Conservation (phyloP, 2,888 invertebrate genomes). For the Melangyna quadrimaculata region DNA sequence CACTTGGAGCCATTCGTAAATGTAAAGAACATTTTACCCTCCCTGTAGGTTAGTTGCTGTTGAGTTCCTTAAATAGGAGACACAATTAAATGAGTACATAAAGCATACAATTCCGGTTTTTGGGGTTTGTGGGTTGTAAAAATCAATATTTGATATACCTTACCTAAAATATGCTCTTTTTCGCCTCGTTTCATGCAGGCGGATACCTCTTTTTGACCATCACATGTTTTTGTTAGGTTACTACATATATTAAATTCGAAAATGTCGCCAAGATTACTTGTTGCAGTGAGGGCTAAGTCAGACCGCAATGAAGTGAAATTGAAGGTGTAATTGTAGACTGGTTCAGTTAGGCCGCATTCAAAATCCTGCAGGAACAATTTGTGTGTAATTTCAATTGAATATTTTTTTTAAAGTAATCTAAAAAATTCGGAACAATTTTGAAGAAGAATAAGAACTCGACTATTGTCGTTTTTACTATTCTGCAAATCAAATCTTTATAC, state of each 20-base stretch:
- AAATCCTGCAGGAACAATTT: conserved; percentile 66
- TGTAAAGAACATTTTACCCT: conserved; percentile 78
- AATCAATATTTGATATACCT: conserved; percentile 40
- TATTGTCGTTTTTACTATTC: too few species aligned
- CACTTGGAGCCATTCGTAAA: conserved; percentile 78
- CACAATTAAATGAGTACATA: neutral
- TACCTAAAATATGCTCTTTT: conserved; percentile 79
- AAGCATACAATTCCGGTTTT: neutral
- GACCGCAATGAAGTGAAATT: conserved; percentile 77
- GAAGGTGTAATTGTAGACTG: conserved; percentile 78
- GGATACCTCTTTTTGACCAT: conserved; percentile 75
- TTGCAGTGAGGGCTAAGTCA: conserved; percentile 77
- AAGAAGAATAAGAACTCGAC: too few species aligned
- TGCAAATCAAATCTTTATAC: too few species aligned
- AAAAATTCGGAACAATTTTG: too few species aligned
- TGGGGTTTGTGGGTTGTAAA: neutral
- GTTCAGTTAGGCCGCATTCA: conserved; percentile 78
- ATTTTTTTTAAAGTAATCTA: too few species aligned
- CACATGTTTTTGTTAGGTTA: conserved; percentile 76
- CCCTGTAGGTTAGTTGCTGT: conserved; percentile 76
- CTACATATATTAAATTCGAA: conserved; percentile 80
- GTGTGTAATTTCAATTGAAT: neutral
- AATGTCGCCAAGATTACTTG: conserved; percentile 73
- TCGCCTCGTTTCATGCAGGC: conserved; percentile 78
- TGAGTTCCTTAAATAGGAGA: conserved; percentile 75